Conservation (phyloP, 2,888 invertebrate species). For the Xylophagus ater region DNA sequence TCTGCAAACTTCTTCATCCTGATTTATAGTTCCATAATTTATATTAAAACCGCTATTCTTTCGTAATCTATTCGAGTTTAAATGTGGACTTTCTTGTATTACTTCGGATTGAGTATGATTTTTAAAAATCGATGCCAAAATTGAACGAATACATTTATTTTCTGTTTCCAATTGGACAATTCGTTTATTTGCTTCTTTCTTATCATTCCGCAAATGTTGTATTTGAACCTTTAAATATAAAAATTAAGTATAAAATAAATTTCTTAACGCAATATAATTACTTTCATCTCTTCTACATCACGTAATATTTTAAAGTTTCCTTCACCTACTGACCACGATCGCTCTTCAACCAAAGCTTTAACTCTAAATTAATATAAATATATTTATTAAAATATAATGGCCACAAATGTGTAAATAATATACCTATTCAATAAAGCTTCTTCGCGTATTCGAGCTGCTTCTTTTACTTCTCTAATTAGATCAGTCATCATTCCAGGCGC, state of each 20-base stretch:
- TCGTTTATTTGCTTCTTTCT: constrained; percentile 54
- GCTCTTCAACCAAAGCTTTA: constrained; percentile 38
- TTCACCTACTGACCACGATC: constrained; percentile 38
- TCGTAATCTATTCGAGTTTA: constrained; percentile 18
- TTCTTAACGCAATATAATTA: constrained; percentile 20
- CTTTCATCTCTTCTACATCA: constrained; percentile 39
- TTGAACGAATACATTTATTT: constrained; percentile 42
- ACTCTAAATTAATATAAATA: constrained; percentile 24
- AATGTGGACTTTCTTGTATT: constrained; percentile 6
- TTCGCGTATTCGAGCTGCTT: constrained; percentile 58
- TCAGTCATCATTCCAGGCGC: constrained; percentile 64
- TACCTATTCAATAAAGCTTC: constrained; percentile 50
- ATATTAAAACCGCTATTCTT: constrained; percentile 28
- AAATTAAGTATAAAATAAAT: neutral
- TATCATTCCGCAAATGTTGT: constrained; percentile 52
- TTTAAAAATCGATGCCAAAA: constrained; percentile 31
- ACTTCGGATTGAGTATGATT: constrained; percentile 21
- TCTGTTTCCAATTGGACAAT: constrained; percentile 57
- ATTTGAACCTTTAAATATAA: constrained; percentile 48
- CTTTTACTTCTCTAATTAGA: constrained; percentile 59
- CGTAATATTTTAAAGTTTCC: constrained; percentile 34
- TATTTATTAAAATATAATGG: neutral
- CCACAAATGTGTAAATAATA: no score
- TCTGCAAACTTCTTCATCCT: constrained; percentile 19
- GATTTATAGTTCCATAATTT: constrained; percentile 35